Evolutionary conservation across 2,797 vertebrate species (phyloP).

Genomic region (Manis pentadactyla): DNA sequence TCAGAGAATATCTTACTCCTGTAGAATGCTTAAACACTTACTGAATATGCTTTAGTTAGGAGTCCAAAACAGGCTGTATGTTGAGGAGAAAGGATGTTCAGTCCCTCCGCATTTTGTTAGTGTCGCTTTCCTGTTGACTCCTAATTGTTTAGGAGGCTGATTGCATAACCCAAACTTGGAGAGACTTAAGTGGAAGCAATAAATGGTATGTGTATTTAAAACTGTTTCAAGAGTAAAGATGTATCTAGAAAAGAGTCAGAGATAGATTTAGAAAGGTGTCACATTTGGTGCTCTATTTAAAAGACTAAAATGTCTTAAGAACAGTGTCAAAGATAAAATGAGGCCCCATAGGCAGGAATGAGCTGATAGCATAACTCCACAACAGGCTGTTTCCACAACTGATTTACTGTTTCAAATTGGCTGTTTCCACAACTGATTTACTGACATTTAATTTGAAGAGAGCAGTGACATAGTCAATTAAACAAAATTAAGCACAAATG

Average conservation of each 20-base stretch:
- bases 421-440: not conserved
- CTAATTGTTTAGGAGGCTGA: not conserved
- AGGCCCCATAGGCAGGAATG: not conserved
- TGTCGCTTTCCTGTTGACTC: not conserved
- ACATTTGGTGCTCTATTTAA: not conserved
- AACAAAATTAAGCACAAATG: constrained; percentile 24
- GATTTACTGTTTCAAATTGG: not conserved
- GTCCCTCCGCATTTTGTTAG: not conserved
- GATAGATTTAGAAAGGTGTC: constrained; percentile 15
- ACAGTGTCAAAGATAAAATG: not conserved
- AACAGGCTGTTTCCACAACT: not conserved
- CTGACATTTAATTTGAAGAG: constrained; percentile 39
- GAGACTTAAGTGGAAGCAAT: not conserved
- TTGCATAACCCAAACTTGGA: not conserved
- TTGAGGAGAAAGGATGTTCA: not conserved
- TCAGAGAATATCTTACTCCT: not conserved
- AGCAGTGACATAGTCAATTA: not conserved
- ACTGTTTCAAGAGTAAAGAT: not conserved
- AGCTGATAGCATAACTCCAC: not conserved
- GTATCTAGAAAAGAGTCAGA: constrained; percentile 28
- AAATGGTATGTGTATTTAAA: constrained; percentile 23
- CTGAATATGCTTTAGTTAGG: not conserved
- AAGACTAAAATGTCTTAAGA: not conserved
- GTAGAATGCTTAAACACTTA: not conserved
- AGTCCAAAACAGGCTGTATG: not conserved